Conservation (phyloP, 2,797 vertebrate genomes). For the Microcaecilia unicolor region DNA sequence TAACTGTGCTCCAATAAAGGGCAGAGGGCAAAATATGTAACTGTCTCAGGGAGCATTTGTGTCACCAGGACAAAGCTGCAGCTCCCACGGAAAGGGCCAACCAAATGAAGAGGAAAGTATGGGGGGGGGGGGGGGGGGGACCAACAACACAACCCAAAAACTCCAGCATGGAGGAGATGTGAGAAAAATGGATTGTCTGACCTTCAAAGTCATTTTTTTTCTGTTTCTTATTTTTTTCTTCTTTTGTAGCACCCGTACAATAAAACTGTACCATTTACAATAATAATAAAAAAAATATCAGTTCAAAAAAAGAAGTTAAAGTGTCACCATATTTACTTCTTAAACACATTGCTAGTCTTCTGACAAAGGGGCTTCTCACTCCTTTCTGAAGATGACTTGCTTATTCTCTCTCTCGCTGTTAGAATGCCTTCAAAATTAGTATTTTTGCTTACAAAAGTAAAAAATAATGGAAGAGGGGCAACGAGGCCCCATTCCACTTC, state of each 20-base stretch:
- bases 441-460: slow-evolving; percentile 19
- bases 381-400: slow-evolving; percentile 3
- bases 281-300: slow-evolving; percentile 17
- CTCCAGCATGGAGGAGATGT: slow-evolving; percentile 20
- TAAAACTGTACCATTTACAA: slow-evolving; percentile 86
- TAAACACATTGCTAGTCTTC: background rate
- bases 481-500: slow-evolving; percentile 11
- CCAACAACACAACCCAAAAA: slow-evolving; percentile 28
- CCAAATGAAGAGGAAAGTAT: slow-evolving; percentile 61
- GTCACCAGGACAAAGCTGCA: slow-evolving; percentile 1
- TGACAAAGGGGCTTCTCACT: background rate
- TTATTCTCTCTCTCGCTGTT: slow-evolving; percentile 6
- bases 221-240: slow-evolving; percentile 41
- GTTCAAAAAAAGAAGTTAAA: slow-evolving; percentile 14
- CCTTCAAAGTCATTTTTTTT: slow-evolving; percentile 41
- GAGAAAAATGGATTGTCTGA: slow-evolving; percentile 43
- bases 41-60: background rate
- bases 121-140: too few species aligned
- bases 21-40: slow-evolving; percentile 10
- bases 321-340: slow-evolving; percentile 6
- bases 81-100: slow-evolving; percentile 33
- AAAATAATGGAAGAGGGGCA: slow-evolving; percentile 18
- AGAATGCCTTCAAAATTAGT: slow-evolving; percentile 12
- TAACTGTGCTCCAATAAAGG: too few species aligned
- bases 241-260: slow-evolving; percentile 97